Conservation (phyloP, 1,140 invertebrate species). For the Ceratosolen fusciceps region DNA sequence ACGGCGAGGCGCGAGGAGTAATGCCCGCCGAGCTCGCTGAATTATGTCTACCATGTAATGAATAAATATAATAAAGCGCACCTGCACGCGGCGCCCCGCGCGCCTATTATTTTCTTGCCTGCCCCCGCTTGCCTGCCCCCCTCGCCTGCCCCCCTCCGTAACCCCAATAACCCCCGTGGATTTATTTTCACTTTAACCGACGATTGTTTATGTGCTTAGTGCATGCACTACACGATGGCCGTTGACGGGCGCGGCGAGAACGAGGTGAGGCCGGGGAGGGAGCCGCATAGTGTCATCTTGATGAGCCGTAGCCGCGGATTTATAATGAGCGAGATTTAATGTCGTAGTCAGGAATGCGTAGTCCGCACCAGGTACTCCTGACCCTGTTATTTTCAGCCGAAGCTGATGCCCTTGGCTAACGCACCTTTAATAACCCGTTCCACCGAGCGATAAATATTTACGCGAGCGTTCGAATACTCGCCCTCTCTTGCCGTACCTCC, state of each 20-base stretch:
- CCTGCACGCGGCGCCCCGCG: slow-evolving; percentile 33
- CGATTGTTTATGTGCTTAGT: slow-evolving; percentile 47
- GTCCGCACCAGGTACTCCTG: neutral
- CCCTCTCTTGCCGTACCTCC: too few relatives aligned
- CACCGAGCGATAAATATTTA: slow-evolving; percentile 2
- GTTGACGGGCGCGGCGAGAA: neutral
- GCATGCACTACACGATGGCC: neutral
- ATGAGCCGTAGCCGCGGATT: neutral
- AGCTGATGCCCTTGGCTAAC: neutral
- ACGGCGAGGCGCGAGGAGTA: neutral
- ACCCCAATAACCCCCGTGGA: neutral
- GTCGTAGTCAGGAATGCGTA: neutral
- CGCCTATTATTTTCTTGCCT: slow-evolving; percentile 34
- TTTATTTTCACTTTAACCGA: slow-evolving; percentile 44
- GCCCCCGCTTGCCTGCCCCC: too few relatives aligned
- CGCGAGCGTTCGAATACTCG: too few relatives aligned
- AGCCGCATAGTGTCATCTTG: neutral
- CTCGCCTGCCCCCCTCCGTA: too few relatives aligned
- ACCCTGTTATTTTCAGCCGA: neutral
- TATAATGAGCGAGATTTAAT: neutral
- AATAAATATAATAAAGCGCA: slow-evolving; percentile 52
- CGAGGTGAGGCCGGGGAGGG: neutral
- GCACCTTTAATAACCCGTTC: neutral
- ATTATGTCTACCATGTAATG: slow-evolving; percentile 43
- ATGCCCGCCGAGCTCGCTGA: slow-evolving; percentile 17